Base-by-base conservation (phyloP, 2,113 vertebrate genomes). In the Lycocorax pyrrhopterus region DNA sequence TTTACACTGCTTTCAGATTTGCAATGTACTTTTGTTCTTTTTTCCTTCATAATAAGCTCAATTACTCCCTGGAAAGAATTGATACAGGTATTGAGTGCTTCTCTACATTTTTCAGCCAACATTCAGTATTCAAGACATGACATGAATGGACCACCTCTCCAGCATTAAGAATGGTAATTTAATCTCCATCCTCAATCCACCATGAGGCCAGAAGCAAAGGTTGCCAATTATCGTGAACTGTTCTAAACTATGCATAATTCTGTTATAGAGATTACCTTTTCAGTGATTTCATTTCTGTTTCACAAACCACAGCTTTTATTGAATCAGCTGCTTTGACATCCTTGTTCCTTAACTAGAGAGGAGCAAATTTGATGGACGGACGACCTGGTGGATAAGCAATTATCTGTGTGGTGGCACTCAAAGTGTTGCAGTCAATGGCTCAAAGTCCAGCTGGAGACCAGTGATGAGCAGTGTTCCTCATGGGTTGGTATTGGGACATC, bases 31-130 rank as follows among this genome's bases (percentile, higher is more conserved):
- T 32, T 64, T 14, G 1, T 64, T 64, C 16, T 74, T 46, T 46
- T 47, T 51, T 75, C 64, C 68, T 84, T 52, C 47, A 20, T 75
- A 84, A 51, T 67, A 94, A 76, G 27, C 90, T 89, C 63, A 90
- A 76, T 91, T 89, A 86, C 47, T 88, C 13, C 37, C 41, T 53
- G 9, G 53, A 82, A 89, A 90, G 32, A 22, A 87, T 84, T 93
- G 90, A 90, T 81, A 73, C 7, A 72, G 35, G 55, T 91, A 39
- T 47, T 12, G 56, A 67, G 52, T 83, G 33, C 17, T 83, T 51
- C 52, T 82, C 16, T 86, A 21, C 4, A 39, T 81, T 90, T 93
- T 91, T 93, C 75, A 89, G 43, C 87, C 92, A 97, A 92, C 69
- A 80, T 71, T 77, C n/a, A 87, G 47, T 69, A 58, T 91, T 84